Evolutionary conservation across 2,888 invertebrate species (phyloP).

Genomic region (Meta bourneti): DNA sequence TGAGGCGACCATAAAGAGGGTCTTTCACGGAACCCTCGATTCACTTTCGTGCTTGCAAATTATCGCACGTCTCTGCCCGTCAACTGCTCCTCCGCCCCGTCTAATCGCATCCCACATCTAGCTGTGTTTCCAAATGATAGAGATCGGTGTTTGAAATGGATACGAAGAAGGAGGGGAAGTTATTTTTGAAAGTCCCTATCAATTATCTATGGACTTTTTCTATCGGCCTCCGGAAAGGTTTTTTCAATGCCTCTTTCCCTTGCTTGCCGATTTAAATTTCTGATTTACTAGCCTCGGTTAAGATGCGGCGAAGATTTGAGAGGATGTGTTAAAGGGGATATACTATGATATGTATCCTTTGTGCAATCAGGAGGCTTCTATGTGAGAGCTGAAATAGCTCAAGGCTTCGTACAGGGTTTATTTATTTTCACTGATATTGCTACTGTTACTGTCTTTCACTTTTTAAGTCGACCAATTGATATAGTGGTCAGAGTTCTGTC

Average conservation of each 20-base stretch:
- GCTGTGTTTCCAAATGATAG: conserved; percentile 41
- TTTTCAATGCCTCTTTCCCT: conserved; percentile 5
- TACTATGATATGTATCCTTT: neutral
- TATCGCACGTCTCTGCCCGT: conserved; percentile 51
- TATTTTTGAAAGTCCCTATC: conserved; percentile 67
- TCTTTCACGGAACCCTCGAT: conserved; percentile 39
- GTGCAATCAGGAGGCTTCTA: neutral
- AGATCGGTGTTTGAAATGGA: conserved; percentile 68
- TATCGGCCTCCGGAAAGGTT: neutral
- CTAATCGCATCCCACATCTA: conserved; percentile 55
- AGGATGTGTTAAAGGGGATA: conserved; percentile 5
- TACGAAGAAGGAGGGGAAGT: conserved; percentile 41
- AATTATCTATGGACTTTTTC: conserved; percentile 48
- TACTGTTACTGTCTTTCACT: neutral
- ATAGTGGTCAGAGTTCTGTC: too few species aligned
- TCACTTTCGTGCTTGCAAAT: conserved; percentile 47
- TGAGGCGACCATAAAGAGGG: conserved; percentile 32
- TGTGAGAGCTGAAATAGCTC: neutral
- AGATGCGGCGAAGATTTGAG: conserved; percentile 23
- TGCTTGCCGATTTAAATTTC: conserved; percentile 68
- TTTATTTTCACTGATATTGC: neutral
- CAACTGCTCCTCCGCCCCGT: conserved; percentile 35
- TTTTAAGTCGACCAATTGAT: neutral
- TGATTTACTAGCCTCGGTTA: conserved; percentile 46
- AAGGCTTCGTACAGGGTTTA: neutral